These are phyloP conservation scores for Muschampia plurimacula DNA, from an alignment of 2,888 invertebrate species.

Conservation along the genomic window DNA sequence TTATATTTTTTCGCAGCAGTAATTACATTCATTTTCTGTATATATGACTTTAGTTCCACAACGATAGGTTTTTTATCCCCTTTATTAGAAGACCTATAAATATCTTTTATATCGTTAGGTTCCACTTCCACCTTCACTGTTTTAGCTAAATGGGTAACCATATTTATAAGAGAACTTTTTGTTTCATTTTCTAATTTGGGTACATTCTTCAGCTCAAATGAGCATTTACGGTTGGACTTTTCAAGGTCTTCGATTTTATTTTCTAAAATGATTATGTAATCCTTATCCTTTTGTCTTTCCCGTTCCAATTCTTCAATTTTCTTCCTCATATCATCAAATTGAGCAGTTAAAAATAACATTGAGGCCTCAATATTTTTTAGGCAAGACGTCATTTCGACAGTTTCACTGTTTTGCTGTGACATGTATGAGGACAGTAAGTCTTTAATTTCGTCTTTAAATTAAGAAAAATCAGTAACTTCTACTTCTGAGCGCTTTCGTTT, in stretches of 20 bases:
- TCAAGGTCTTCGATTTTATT: neutral
- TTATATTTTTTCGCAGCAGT: neutral
- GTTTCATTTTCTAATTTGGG: neutral
- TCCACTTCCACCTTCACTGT: neutral
- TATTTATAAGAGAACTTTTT: neutral
- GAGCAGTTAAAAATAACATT: neutral
- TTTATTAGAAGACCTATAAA: neutral
- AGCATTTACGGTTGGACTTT: conserved; percentile 2
- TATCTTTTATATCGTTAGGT: neutral
- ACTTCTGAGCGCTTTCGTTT: too few species aligned
- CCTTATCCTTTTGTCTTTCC: neutral
- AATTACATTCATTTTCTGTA: conserved; percentile 1
- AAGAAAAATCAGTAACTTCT: too few species aligned
- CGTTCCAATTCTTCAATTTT: neutral
- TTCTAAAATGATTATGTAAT: neutral
- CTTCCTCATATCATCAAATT: neutral
- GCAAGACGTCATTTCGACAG: too few species aligned
- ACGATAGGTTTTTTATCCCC: neutral
- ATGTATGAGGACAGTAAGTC: too few species aligned
- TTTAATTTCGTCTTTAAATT: too few species aligned
- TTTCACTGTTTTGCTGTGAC: too few species aligned
- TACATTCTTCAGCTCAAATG: conserved; percentile 1
- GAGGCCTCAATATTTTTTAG: too few species aligned
- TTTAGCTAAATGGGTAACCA: neutral
- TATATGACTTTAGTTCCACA: neutral